Conservation (phyloP, 1,140 invertebrate species). For the Neodiprion pinetum region DNA sequence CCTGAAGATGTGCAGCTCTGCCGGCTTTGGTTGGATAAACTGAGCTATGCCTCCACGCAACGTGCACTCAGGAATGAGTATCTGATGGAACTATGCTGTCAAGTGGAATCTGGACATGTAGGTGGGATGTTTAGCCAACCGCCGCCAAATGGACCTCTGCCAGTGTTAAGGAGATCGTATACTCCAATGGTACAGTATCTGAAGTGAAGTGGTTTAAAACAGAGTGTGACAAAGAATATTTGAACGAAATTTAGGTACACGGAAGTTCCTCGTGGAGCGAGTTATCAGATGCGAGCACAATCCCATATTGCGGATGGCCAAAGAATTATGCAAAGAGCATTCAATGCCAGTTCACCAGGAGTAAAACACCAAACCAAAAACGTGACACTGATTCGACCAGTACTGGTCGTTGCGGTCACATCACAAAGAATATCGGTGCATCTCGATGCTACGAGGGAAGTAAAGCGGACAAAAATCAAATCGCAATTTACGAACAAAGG, state of each 20-base stretch:
- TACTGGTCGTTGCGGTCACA: conserved; percentile 12
- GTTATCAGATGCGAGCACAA: conserved; percentile 30
- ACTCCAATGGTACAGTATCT: conserved; percentile 27
- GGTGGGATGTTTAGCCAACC: conserved; percentile 46
- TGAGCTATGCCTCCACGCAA: conserved; percentile 40
- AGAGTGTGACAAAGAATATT: conserved; percentile 5
- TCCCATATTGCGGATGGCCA: conserved; percentile 17
- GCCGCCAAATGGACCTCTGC: conserved; percentile 41
- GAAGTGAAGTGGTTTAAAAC: background rate
- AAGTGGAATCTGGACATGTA: conserved; percentile 45
- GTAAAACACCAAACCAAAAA: background rate
- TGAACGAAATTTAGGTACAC: conserved; percentile 20
- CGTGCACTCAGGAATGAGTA: conserved; percentile 53
- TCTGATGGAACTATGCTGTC: conserved; percentile 47
- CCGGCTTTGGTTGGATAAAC: conserved; percentile 54
- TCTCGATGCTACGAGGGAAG: background rate
- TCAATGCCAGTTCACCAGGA: conserved; percentile 5
- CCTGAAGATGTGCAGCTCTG: conserved; percentile 42
- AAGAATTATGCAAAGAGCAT: conserved; percentile 18
- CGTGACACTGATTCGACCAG: conserved; percentile 13
- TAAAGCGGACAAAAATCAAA: conserved; percentile 20
- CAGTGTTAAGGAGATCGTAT: conserved; percentile 29
- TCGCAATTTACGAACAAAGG: conserved; percentile 29
- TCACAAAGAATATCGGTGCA: background rate
- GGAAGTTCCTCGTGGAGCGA: conserved; percentile 37